These are phyloP conservation scores for Alexandromys fortis DNA, from an alignment of 2,113 vertebrate species.

Conservation along the genomic window DNA sequence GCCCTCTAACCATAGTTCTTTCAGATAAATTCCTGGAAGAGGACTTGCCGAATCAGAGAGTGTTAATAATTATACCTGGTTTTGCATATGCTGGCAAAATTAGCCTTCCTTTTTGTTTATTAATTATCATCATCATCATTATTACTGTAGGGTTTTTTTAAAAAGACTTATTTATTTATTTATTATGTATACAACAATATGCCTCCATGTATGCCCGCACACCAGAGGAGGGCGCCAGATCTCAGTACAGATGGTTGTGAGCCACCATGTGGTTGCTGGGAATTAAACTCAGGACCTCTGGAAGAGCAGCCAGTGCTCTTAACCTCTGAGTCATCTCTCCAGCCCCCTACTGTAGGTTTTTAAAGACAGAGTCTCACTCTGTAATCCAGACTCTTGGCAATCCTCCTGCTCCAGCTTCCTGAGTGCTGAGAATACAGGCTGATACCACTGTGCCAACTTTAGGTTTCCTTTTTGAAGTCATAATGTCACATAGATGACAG, in stretches of 20 bases:
- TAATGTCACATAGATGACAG: background rate
- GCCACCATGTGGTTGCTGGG: too few relatives aligned
- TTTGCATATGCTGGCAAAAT: background rate
- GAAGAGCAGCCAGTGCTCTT: too few relatives aligned
- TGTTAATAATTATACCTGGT: background rate
- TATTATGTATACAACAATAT: too few relatives aligned
- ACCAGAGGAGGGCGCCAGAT: too few relatives aligned
- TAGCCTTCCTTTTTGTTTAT: background rate
- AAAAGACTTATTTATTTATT: too few relatives aligned
- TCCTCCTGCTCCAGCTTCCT: background rate
- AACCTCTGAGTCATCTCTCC: too few relatives aligned
- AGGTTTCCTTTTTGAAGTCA: background rate
- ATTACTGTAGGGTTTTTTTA: too few relatives aligned
- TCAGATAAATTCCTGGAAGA: slow-evolving; percentile 29
- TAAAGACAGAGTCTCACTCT: background rate
- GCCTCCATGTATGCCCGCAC: too few relatives aligned
- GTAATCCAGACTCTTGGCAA: background rate
- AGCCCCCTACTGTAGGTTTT: background rate
- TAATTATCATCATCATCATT: background rate
- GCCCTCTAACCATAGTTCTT: background rate
- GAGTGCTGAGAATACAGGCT: background rate
- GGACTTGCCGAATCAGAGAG: background rate
- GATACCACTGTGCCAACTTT: background rate
- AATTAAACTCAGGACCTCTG: too few relatives aligned
- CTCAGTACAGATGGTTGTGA: too few relatives aligned